Evolutionary conservation across 2,113 vertebrate species (phyloP).

Genomic region (Chunga burmeisteri): DNA sequence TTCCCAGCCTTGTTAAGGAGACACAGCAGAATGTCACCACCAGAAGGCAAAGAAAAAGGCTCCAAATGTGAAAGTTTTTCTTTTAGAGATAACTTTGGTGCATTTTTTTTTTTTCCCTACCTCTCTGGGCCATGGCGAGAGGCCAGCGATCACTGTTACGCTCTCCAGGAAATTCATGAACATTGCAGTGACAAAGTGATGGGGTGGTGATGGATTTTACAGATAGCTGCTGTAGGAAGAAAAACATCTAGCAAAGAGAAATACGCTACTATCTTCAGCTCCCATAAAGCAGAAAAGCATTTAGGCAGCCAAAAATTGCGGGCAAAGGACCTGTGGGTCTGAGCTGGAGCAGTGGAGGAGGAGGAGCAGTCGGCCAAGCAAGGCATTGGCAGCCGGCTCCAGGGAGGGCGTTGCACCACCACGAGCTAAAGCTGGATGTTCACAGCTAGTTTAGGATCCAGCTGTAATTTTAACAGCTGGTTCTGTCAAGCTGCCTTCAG

Average conservation of each 20-base stretch:
- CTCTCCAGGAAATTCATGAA: conserved; percentile 23
- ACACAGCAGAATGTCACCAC: fast-evolving
- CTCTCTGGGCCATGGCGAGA: not conserved
- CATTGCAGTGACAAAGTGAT: not conserved
- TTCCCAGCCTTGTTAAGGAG: not conserved
- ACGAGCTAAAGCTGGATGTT: not conserved
- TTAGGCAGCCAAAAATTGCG: not conserved
- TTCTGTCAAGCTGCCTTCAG: conserved; percentile 46
- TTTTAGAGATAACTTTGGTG: not conserved
- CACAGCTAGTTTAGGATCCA: conserved; percentile 14
- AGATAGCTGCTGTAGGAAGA: not conserved
- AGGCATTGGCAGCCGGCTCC: not conserved
- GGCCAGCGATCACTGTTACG: not conserved
- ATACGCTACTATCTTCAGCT: not conserved
- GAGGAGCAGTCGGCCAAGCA: not conserved
- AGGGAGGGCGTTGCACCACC: not conserved
- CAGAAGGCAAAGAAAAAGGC: not conserved
- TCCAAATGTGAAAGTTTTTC: not conserved
- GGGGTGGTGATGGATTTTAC: not conserved
- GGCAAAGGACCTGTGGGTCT: not conserved
- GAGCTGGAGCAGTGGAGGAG: not conserved
- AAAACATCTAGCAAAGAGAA: not conserved
- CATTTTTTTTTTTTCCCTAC: not conserved
- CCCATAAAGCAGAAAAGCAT: not conserved
- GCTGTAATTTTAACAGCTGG: conserved; percentile 61